Evolutionary conservation across 2,888 invertebrate genomes (phyloP), one percentile per base, ranked within the genome.

Genomic region (Torymus auratus): DNA sequence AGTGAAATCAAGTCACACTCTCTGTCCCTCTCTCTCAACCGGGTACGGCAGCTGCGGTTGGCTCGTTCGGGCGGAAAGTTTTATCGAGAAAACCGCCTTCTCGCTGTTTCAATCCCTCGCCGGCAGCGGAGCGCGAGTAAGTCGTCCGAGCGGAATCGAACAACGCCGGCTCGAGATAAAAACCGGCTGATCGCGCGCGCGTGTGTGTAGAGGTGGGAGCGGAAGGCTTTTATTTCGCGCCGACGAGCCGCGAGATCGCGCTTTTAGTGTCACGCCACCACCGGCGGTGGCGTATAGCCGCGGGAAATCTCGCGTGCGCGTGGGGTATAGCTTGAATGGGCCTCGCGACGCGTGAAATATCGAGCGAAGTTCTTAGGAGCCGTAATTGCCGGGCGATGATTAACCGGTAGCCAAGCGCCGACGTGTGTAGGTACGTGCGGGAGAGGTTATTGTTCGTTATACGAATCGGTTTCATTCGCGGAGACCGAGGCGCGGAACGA

Each of bases 61-160:
- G 53, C 23, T 62, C 62, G 55, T 71, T 71, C 20, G 61, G 52
- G 17, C 41, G 60, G n/a, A 71, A 71, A 61, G 60, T 52, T 71
- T 71, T 71, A 71, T 71, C 41, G 61, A 61, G 61, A 71, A 71
- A 71, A 56, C 67, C 2, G 50, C 4, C 55, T 4, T 23, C 56
- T 71, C 20, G 71, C 50, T 61, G 71, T 61, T 71, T n/a, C 52
- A 4, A 41, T 41, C 15, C 28, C 17, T 23, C 53, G 13, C 69
- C 17, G 23, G 69, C 71, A 64, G 62, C 70, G 52, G 64, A 60
- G 55, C 62, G 53, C 58, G 71, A 80, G 72, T 76, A 72, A 80
- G 75, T 71, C 80, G 76, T 68, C 75, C 70, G 72, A 41, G 23
- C 13, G 64, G 56, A 13, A 17, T 23, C 58, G 11, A n/a, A 50